Conservation (phyloP, 2,888 invertebrate species). For the Craniophora ligustri region DNA sequence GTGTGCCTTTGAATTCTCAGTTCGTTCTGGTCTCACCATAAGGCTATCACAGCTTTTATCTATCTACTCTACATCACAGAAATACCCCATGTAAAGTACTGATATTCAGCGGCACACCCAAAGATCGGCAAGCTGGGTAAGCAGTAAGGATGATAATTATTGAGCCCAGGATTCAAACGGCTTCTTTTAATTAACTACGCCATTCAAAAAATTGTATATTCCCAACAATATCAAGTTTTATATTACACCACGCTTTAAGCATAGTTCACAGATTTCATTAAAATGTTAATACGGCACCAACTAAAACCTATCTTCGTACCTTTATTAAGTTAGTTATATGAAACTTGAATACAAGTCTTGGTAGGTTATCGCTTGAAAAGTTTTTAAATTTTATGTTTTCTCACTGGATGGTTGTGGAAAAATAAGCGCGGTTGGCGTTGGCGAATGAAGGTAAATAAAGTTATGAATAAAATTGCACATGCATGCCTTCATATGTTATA, state of each 20-base stretch:
- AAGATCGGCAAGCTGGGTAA: too few relatives aligned
- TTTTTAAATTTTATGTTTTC: slow-evolving; percentile 51
- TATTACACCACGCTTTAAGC: slow-evolving; percentile 17
- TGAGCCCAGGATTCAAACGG: too few relatives aligned
- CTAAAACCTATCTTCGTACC: slow-evolving; percentile 45
- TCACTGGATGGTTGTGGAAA: slow-evolving; percentile 30
- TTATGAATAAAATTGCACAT: slow-evolving; percentile 38
- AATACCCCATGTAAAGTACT: too few relatives aligned
- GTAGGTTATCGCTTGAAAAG: slow-evolving; percentile 49
- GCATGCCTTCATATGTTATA: slow-evolving; percentile 14
- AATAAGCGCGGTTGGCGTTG: slow-evolving; percentile 35
- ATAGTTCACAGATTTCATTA: slow-evolving; percentile 41
- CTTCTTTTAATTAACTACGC: slow-evolving; percentile 22
- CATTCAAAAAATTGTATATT: too few relatives aligned
- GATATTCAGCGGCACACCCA: too few relatives aligned
- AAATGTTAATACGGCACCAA: slow-evolving; percentile 36
- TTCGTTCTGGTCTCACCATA: too few relatives aligned
- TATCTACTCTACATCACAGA: too few relatives aligned
- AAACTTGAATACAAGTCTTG: slow-evolving; percentile 46
- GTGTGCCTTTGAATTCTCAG: too few relatives aligned
- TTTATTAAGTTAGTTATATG: slow-evolving; percentile 51
- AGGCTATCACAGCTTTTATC: too few relatives aligned
- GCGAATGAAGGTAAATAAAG: slow-evolving; percentile 35
- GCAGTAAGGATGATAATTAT: too few relatives aligned
- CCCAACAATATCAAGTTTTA: slow-evolving; percentile 23